Percentiles rank a stretch among this genome's conserved stretches.
phyloP scores from a whole-genome alignment of 1,140 invertebrate genomes.

The Teleogryllus occipitalis region DNA sequence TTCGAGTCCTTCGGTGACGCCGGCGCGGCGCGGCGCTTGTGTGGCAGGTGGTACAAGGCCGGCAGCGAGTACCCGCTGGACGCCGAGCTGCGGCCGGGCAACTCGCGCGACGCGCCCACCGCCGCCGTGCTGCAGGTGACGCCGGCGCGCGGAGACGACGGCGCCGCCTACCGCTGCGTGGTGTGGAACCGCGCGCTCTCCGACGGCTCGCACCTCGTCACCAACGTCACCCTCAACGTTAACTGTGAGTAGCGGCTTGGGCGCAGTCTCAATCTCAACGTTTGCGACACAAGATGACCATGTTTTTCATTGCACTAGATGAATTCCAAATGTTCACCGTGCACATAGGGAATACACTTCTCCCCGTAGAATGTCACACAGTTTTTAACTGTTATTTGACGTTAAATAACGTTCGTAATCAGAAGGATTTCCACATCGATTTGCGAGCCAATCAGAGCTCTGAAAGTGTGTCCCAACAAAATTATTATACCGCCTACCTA shows the following conservation, averaged over 20 bases:
- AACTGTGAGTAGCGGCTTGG: slow-evolving; percentile 75
- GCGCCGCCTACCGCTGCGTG: slow-evolving; percentile 68
- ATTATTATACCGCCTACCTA: too few relatives aligned
- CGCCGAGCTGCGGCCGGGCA: slow-evolving; percentile 52
- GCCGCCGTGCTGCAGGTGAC: slow-evolving; percentile 61
- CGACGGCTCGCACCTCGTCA: slow-evolving; percentile 65
- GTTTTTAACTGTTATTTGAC: too few relatives aligned
- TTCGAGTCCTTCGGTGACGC: too few relatives aligned
- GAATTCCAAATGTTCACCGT: too few relatives aligned
- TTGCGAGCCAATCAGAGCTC: too few relatives aligned
- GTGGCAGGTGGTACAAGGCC: slow-evolving; percentile 55
- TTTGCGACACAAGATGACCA: background rate
- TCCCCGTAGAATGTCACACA: background rate
- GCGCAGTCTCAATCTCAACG: too few relatives aligned
- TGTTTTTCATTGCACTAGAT: slow-evolving; percentile 2
- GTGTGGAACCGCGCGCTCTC: slow-evolving; percentile 82
- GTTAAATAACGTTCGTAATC: too few relatives aligned
- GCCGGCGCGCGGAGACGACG: slow-evolving; percentile 74
- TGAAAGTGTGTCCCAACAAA: too few relatives aligned
- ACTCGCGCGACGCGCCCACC: slow-evolving; percentile 59
- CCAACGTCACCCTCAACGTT: slow-evolving; percentile 69
- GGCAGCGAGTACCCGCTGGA: slow-evolving; percentile 50
- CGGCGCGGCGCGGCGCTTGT: too few relatives aligned
- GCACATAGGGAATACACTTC: too few relatives aligned
- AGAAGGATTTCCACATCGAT: too few relatives aligned